Evolutionary conservation across 2,113 vertebrate species (phyloP), one percentile per base, ranked within the genome.

Genomic region (Terrapene triunguis): DNA sequence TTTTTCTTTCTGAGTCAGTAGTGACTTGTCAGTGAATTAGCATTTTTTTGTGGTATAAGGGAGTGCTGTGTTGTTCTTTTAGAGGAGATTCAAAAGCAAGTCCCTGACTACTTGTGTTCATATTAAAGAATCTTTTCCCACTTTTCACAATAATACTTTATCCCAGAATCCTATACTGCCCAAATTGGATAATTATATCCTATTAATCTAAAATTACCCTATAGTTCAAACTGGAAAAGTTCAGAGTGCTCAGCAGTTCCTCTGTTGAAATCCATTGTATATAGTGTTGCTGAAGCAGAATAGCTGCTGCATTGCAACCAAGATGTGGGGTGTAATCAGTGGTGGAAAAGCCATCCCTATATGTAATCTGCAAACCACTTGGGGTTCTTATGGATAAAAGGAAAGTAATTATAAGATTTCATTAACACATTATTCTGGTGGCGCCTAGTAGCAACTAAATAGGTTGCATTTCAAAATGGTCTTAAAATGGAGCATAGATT

Each of bases 1-100:
- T 4, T 94, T 95, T 96, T 95, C 83, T 54, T 54, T 92, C 83
- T 94, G 89, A 90, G 25, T 93, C 91, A 69, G 50, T 86, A 87
- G 93, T 88, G 81, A 48, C 82, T 96, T n/a, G 94, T 84, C 85
- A 97, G 82, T 57, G 88, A 94, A 97, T 95, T 96, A 95, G 53
- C 44, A 47, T 54, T 88, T 91, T 22, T 85, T 47, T 59, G 83
- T 51, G 83, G 97, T 93, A 85, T 93, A 87, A 92, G 82, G 47
- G 81, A 88, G 78, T 55, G 80, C 47, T 76, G 32, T 55, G 9
- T 50, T 90, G 42, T 96, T 48, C 35, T 85, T 87, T 84, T 89
- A 92, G 95, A 95, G 51, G 74, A 95, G 92, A 80, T 89, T 8
- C 87, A 89, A 91, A 96, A 84, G 72, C 72, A 88, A 91, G 53